Conservation (phyloP, 2,888 invertebrate genomes). For the Siphonodentalium dalli region DNA sequence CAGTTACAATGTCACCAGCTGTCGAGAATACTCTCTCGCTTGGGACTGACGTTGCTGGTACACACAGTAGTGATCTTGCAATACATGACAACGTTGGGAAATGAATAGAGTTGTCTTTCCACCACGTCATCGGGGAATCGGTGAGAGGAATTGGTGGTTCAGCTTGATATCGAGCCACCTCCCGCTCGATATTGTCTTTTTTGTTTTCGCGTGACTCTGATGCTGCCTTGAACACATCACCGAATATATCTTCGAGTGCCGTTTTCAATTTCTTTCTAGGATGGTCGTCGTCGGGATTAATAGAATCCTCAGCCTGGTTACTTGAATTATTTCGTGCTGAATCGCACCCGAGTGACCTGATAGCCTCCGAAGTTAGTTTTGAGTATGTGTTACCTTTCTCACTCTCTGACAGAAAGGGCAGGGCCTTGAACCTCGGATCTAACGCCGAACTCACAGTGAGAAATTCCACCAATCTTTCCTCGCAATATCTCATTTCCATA, state of each 20-base stretch:
- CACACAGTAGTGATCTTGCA: slow-evolving; percentile 5
- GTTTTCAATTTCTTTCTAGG: not conserved
- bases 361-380: not conserved
- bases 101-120: slow-evolving; percentile 5
- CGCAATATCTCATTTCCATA: slow-evolving; percentile 4
- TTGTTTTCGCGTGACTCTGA: slow-evolving; percentile 3
- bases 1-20: slow-evolving; percentile 14
- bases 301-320: too few species aligned
- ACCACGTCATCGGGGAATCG: slow-evolving; percentile 10
- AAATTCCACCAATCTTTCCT: not conserved
- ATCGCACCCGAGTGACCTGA: too few species aligned
- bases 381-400: not conserved
- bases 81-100: slow-evolving; percentile 7
- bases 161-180: slow-evolving; percentile 6
- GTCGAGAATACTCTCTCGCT: slow-evolving; percentile 19
- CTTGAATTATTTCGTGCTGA: too few species aligned
- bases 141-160: slow-evolving; percentile 1
- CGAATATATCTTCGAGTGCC: slow-evolving; percentile 11
- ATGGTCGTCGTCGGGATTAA: too few species aligned
- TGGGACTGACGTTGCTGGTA: slow-evolving; percentile 14
- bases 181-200: not conserved
- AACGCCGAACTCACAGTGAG: slow-evolving; percentile 7
- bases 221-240: slow-evolving; percentile 18
- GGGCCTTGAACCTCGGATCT: slow-evolving; percentile 16
- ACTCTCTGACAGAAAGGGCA: slow-evolving; percentile 10